These are phyloP conservation scores for Lacerta viridis DNA, from an alignment of 2,797 vertebrate species.

Conservation along the genomic window DNA sequence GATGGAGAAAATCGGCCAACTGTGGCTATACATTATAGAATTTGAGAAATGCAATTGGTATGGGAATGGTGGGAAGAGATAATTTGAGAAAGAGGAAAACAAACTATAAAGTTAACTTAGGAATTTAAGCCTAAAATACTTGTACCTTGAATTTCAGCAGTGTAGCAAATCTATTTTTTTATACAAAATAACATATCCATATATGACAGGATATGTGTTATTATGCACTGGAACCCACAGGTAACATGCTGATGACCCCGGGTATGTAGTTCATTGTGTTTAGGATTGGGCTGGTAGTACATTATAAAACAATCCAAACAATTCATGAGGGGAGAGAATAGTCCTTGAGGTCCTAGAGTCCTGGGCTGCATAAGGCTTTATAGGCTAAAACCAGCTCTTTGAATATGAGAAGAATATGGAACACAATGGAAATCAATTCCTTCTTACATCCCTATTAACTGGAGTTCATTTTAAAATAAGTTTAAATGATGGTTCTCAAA, in stretches of 20 bases:
- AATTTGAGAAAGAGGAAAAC: neutral
- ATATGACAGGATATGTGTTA: neutral
- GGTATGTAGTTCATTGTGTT: too few species aligned
- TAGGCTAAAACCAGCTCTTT: too few species aligned
- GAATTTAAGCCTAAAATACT: slow-evolving; percentile 5
- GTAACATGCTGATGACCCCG: too few species aligned
- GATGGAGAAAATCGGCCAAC: slow-evolving; percentile 35
- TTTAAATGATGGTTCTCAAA: neutral
- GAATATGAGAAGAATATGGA: too few species aligned
- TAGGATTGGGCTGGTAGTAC: too few species aligned
- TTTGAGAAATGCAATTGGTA: slow-evolving; percentile 29
- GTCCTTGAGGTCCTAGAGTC: too few species aligned
- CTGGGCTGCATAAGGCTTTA: too few species aligned
- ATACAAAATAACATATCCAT: neutral
- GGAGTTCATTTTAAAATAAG: neutral
- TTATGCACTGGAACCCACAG: too few species aligned
- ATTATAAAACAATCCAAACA: too few species aligned
- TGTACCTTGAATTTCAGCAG: neutral
- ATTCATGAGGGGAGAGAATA: neutral
- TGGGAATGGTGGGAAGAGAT: slow-evolving; percentile 5
- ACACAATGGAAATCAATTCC: too few species aligned
- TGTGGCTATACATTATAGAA: slow-evolving; percentile 27
- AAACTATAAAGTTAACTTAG: neutral
- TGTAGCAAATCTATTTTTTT: neutral
- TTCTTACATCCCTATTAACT: too few species aligned